Conservation (phyloP, 2,113 vertebrate species). For the Lontra canadensis region DNA sequence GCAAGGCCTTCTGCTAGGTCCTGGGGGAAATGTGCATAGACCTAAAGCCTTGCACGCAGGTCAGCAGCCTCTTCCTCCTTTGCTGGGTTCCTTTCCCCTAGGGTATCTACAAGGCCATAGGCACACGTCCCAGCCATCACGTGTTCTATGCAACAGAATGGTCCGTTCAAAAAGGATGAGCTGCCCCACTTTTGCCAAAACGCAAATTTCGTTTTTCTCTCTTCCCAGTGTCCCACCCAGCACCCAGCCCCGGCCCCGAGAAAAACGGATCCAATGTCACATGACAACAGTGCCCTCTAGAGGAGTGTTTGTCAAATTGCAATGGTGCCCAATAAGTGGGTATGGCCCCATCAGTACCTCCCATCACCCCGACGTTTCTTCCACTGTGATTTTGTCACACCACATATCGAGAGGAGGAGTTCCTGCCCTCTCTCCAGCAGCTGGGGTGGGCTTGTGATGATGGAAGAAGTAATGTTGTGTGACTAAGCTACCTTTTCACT, state of each 20-base stretch:
- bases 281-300: slow-evolving; percentile 57
- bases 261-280: not conserved
- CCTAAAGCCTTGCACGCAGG: not conserved
- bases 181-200: not conserved
- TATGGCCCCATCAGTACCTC: not conserved
- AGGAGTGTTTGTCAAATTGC: not conserved
- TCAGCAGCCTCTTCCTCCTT: not conserved
- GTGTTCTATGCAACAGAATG: not conserved
- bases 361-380: not conserved
- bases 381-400: not conserved
- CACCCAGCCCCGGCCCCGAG: not conserved
- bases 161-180: not conserved
- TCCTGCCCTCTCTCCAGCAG: not conserved
- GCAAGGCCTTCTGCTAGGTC: not conserved
- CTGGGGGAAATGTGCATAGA: not conserved
- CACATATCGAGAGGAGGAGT: not conserved
- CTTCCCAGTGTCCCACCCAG: not conserved
- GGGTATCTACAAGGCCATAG: not conserved
- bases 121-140: not conserved
- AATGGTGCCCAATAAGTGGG: not conserved
- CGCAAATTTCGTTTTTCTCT: slow-evolving; percentile 18
- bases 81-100: not conserved
- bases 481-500: not conserved
- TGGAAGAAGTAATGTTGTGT: not conserved
- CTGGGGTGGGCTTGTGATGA: not conserved